Evolutionary conservation across 1,140 invertebrate genomes (phyloP).

Genomic region (Lepidurus apus): DNA sequence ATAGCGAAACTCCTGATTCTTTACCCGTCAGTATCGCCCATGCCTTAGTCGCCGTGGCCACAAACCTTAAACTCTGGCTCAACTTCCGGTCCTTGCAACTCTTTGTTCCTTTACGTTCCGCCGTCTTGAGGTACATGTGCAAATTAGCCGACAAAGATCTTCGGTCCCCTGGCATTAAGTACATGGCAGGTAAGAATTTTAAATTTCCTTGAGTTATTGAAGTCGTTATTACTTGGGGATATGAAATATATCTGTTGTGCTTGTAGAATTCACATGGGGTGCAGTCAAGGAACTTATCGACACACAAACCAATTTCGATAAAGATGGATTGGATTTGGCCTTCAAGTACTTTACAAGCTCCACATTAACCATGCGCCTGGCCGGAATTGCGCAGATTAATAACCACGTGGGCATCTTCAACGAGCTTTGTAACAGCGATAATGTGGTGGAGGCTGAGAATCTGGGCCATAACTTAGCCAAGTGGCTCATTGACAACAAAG

Average conservation of each 20-base stretch:
- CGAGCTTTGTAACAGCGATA: conserved; percentile 80
- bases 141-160: conserved; percentile 85
- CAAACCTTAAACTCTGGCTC: conserved; percentile 90
- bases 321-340: conserved; percentile 80
- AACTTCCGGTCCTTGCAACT: conserved; percentile 82
- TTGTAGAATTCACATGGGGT: conserved; percentile 83
- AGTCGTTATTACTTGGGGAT: neutral
- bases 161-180: conserved; percentile 72
- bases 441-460: conserved; percentile 71
- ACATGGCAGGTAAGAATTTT: conserved; percentile 69
- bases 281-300: conserved; percentile 86
- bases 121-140: conserved; percentile 87
- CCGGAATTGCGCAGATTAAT: conserved; percentile 89
- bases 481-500: conserved; percentile 85
- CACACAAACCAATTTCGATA: conserved; percentile 76
- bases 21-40: conserved; percentile 81
- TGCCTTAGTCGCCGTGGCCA: conserved; percentile 81
- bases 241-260: conserved; percentile 33
- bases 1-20: conserved; percentile 61
- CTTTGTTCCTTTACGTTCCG: conserved; percentile 75
- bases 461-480: conserved; percentile 75
- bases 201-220: neutral
- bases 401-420: conserved; percentile 85
- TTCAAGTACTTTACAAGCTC: conserved; percentile 93
- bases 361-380: conserved; percentile 84